Conservation (phyloP, 2,113 vertebrate species). For the Hassar affinis region DNA sequence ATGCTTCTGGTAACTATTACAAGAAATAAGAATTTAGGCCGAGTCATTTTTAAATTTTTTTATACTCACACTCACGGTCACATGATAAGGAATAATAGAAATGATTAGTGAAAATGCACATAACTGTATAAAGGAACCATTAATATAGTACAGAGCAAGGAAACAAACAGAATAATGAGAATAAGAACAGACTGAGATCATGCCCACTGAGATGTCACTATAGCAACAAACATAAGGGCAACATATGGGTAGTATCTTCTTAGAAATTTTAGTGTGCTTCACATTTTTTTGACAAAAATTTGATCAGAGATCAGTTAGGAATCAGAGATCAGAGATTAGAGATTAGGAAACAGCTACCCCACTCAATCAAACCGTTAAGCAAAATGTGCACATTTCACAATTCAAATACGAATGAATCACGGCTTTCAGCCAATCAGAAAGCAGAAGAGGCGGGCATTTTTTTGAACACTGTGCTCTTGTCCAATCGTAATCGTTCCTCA, state of each 20-base stretch:
- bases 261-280: not conserved
- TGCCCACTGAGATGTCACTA: not conserved
- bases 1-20: not conserved
- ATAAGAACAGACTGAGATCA: not conserved
- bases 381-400: not conserved
- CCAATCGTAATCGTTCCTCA: constrained; percentile 1
- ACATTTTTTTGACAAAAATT: not conserved
- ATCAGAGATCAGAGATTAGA: not conserved
- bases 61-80: not conserved
- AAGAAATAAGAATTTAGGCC: not conserved
- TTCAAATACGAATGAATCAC: constrained; percentile 3
- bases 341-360: not conserved
- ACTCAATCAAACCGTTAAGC: not conserved
- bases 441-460: not conserved
- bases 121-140: not conserved
- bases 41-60: not conserved
- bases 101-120: not conserved
- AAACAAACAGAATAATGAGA: not conserved
- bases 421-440: constrained; percentile 7
- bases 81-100: not conserved
- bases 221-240: not conserved
- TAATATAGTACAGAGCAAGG: not conserved
- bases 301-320: not conserved
- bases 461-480: constrained; percentile 1
- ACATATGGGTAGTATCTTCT: not conserved